Evolutionary conservation across 2,113 vertebrate genomes (phyloP), one percentile per base, ranked within the genome.

Genomic region (Nibea coibor): DNA sequence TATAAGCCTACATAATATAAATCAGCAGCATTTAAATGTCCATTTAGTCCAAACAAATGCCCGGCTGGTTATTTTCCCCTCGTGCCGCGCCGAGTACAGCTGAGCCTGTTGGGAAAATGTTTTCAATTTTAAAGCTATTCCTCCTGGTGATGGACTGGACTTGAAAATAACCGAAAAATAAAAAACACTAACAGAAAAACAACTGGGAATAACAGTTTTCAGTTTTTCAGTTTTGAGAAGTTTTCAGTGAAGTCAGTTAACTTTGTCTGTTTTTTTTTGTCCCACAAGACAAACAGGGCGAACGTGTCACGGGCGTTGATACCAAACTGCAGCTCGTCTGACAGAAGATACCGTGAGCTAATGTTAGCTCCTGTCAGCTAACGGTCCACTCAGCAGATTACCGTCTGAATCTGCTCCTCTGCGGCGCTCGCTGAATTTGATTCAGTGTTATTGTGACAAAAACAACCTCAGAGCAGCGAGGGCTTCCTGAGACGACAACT

Each of bases 361-460:
- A 62, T 39, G 53, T 74, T 80, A 69, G 65, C 58, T 12, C 26
- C 73, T 81, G 80, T 77, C 79, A 68, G 53, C 67, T 51, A 77
- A 80, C 48, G 17, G 56, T 69, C 9, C 12, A 75, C 59, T 81
- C 26, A 65, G 63, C 75, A 78, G 8, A 67, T 78, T 68, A 78
- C 54, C 11, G 11, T 24, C 72, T 10, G 24, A 59, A 74, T 74
- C 64, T 66, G 64, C n/a, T 75, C 51, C 47, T 75, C 54, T 84
- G 78, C 1, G 0, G 35, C 64, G 26, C 64, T 63, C 11, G 0
- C 15, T 65, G 74, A 9, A 62, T 80, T 70, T 70, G 47, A 77
- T 71, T 84, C 51, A 79, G 17, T 72, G 35, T 53, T 63, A 45
- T 51, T 80, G n/a, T 53, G 35, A 71, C 43, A 42, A 57, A 47